Percentiles rank a stretch among this genome's conserved stretches.
Evolutionary conservation across 1,140 invertebrate genomes (phyloP).

Genomic region (Potamilus streckersoni): DNA sequence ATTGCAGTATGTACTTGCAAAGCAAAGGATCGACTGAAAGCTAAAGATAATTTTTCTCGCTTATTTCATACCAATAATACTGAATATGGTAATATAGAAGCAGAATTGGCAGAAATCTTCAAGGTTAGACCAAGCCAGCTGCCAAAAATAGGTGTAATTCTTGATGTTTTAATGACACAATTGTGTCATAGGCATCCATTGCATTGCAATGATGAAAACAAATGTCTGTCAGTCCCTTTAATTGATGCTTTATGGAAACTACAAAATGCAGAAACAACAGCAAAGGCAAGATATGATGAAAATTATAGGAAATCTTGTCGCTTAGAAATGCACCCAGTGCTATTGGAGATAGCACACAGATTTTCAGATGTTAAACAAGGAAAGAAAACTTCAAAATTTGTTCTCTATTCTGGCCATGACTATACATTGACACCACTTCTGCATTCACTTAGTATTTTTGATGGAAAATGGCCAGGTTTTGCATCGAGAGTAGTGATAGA

Average conservation of each 20-base stretch:
- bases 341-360: conserved; percentile 72
- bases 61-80: conserved; percentile 34
- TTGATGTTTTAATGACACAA: conserved; percentile 85
- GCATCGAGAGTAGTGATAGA: conserved; percentile 89
- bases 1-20: conserved; percentile 81
- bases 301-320: conserved; percentile 38
- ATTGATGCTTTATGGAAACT: conserved; percentile 58
- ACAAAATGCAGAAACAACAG: conserved; percentile 48
- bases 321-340: conserved; percentile 64
- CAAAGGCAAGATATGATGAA: conserved; percentile 39
- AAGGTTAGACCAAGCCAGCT: conserved; percentile 22
- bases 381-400: conserved; percentile 82
- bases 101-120: conserved; percentile 34
- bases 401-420: conserved; percentile 92
- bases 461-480: conserved; percentile 77
- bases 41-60: conserved; percentile 38
- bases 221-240: conserved; percentile 40
- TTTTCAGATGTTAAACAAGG: conserved; percentile 80
- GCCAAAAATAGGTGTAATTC: conserved; percentile 69
- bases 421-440: conserved; percentile 87
- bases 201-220: conserved; percentile 73
- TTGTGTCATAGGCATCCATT: conserved; percentile 84
- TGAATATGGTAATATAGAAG: conserved; percentile 7
- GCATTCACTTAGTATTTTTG: conserved; percentile 79
- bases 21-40: conserved; percentile 31